Percentiles rank a stretch among this genome's conserved stretches.
These are phyloP conservation scores for Phainopepla nitens DNA, from an alignment of 2,113 vertebrate species.

Conservation along the genomic window DNA sequence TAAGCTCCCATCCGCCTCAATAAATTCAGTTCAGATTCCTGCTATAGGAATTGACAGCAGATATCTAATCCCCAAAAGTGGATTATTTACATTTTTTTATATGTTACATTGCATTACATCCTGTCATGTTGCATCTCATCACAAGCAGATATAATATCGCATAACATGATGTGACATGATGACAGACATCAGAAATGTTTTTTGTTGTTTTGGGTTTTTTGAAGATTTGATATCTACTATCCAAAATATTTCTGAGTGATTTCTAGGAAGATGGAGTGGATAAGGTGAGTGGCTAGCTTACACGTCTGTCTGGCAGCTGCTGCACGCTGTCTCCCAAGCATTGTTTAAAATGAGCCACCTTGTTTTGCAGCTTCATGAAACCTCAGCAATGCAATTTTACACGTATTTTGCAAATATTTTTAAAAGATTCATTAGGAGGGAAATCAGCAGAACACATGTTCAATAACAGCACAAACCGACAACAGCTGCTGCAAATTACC, in stretches of 20 bases:
- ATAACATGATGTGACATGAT: constrained; percentile 70
- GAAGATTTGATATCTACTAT: background rate
- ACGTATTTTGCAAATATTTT: constrained; percentile 49
- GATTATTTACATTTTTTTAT: constrained; percentile 84
- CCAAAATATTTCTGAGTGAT: constrained; percentile 18
- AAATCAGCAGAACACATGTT: constrained; percentile 31
- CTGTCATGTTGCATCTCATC: constrained; percentile 73
- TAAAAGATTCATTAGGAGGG: constrained; percentile 15
- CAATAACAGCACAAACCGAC: constrained; percentile 7
- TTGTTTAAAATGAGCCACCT: background rate
- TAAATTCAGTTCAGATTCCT: constrained; percentile 67
- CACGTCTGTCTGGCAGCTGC: background rate
- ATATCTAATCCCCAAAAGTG: constrained; percentile 75
- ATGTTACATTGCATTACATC: constrained; percentile 76
- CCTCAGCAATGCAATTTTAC: background rate
- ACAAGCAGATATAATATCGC: constrained; percentile 59
- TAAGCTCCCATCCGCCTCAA: constrained; percentile 71
- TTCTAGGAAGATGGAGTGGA: background rate
- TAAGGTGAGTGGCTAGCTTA: background rate
- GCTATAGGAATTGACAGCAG: constrained; percentile 74
- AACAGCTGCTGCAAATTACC: constrained; percentile 64
- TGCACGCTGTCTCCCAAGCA: background rate
- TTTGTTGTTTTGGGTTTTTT: background rate
- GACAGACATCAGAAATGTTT: constrained; percentile 62
- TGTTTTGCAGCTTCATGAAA: background rate